A percentile compares a stretch with the other conserved stretches of the same genome.
Evolutionary conservation across 37 sponge, comb jelly and placozoan genomes (phyloP).

Genomic region (Eunapius fragilis): DNA sequence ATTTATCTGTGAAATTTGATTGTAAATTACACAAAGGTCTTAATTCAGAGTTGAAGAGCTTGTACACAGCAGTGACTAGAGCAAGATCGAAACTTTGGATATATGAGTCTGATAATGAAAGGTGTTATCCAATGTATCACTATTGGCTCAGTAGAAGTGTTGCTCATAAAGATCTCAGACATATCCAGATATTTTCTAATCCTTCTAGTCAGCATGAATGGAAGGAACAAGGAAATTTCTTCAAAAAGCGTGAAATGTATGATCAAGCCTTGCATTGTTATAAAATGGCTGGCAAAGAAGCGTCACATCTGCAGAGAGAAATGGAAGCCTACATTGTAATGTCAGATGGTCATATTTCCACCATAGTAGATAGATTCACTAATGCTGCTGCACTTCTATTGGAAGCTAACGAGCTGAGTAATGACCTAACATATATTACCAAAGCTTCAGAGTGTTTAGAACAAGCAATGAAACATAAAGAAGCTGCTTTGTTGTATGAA

Average conservation of each 20-base stretch:
- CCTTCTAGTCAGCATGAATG: constrained; percentile 45
- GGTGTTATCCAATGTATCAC: constrained; percentile 62
- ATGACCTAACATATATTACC: background rate
- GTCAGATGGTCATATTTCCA: constrained; percentile 7
- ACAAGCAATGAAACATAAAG: background rate
- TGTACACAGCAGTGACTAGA: constrained; percentile 90
- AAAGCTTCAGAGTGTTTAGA: constrained; percentile 28
- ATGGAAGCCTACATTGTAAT: constrained; percentile 37
- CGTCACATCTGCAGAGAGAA: constrained; percentile 21
- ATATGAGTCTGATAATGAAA: constrained; percentile 59
- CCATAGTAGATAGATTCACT: constrained; percentile 1
- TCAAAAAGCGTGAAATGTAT: background rate
- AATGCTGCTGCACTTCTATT: background rate
- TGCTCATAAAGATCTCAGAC: constrained; percentile 4
- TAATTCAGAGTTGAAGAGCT: constrained; percentile 84
- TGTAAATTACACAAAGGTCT: constrained; percentile 62
- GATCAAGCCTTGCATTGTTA: constrained; percentile 72
- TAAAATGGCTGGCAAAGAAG: constrained; percentile 47
- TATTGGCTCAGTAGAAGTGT: constrained; percentile 49
- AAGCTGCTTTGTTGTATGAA: constrained; percentile 7
- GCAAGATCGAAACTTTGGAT: constrained; percentile 88
- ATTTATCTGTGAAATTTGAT: constrained; percentile 38
- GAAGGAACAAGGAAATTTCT: constrained; percentile 47
- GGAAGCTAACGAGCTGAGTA: background rate
- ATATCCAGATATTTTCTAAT: constrained; percentile 9